Conservation (phyloP, 2,113 vertebrate genomes). For the Ceyx margarethae region DNA sequence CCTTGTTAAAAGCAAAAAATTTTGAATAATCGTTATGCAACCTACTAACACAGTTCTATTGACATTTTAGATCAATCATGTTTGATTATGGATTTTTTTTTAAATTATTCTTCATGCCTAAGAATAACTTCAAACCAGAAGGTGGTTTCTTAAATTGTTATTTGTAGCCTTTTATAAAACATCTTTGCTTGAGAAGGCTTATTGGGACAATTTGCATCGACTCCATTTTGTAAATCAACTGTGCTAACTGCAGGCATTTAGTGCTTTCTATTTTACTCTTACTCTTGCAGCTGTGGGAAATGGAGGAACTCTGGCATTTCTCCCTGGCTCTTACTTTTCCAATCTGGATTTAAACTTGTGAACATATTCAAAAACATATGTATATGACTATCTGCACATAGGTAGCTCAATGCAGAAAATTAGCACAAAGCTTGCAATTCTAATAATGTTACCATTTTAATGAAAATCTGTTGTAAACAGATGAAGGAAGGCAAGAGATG, state of each 20-base stretch:
- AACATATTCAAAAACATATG: background rate
- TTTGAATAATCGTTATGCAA: background rate
- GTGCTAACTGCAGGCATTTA: background rate
- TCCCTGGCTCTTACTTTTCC: background rate
- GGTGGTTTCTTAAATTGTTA: background rate
- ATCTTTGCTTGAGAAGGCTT: background rate
- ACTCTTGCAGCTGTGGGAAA: background rate
- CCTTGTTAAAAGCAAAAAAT: background rate
- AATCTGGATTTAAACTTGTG: background rate
- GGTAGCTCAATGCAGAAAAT: background rate
- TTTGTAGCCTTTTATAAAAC: background rate
- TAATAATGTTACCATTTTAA: background rate
- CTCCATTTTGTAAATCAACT: background rate
- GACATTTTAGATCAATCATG: background rate
- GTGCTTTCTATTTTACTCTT: background rate
- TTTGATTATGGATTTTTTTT: background rate
- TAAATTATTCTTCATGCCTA: background rate
- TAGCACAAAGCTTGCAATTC: background rate
- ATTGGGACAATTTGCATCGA: background rate
- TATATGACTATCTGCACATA: background rate
- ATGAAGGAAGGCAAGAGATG: background rate
- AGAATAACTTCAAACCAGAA: background rate
- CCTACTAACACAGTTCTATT: background rate
- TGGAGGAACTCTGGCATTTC: background rate
- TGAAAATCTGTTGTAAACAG: background rate